Conservation (phyloP, 1,140 invertebrate genomes). For the Mya arenaria region DNA sequence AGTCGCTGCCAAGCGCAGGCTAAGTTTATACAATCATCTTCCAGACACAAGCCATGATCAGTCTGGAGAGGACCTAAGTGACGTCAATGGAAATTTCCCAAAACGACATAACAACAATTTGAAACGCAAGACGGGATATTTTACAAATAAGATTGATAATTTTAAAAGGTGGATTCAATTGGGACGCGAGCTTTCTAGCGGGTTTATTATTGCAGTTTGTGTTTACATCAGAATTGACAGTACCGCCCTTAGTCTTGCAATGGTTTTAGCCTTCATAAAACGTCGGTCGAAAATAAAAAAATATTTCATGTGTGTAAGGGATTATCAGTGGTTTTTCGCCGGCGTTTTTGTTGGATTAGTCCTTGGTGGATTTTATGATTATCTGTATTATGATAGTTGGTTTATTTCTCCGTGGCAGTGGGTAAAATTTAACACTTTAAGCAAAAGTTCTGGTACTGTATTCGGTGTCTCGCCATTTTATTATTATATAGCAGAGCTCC, state of each 20-base stretch:
- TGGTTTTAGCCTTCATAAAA: too few relatives aligned
- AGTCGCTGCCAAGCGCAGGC: too few relatives aligned
- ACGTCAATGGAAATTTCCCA: too few relatives aligned
- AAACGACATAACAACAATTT: too few relatives aligned
- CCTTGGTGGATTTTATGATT: constrained; percentile 68
- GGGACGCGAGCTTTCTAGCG: too few relatives aligned
- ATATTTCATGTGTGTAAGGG: background rate
- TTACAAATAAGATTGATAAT: too few relatives aligned
- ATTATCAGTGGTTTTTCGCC: constrained; percentile 6
- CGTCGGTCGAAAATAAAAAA: too few relatives aligned
- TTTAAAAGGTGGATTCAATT: too few relatives aligned
- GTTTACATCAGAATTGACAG: constrained; percentile 69
- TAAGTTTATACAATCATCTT: too few relatives aligned
- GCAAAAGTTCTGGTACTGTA: constrained; percentile 58
- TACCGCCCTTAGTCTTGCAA: constrained; percentile 27
- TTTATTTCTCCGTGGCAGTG: constrained; percentile 73
- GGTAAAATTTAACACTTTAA: constrained; percentile 72
- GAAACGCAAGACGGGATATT: too few relatives aligned
- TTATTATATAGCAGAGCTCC: background rate
- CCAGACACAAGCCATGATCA: too few relatives aligned
- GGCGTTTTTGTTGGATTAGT: constrained; percentile 34
- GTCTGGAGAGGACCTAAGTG: too few relatives aligned
- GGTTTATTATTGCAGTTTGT: constrained; percentile 60
- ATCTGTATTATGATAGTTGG: constrained; percentile 60
- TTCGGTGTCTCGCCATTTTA: constrained; percentile 59